Evolutionary conservation across 2,797 vertebrate genomes (phyloP), one percentile per base, ranked within the genome.

Genomic region (Calcarius lapponicus): DNA sequence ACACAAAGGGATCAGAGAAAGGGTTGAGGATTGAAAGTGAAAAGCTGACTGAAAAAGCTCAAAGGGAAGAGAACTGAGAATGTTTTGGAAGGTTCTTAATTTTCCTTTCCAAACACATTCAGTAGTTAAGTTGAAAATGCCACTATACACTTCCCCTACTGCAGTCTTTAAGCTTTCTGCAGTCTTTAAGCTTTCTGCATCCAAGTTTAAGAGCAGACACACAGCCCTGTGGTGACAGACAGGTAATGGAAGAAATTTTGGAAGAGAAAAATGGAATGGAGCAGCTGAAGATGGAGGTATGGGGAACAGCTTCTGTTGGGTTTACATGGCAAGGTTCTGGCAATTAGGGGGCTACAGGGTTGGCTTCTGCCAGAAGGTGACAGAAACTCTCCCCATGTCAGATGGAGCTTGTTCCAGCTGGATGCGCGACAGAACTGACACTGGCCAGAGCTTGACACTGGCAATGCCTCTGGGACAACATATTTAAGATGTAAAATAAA

Each of bases 351-450:
- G 15, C 18, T 58, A 17, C 11, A 45, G 14, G 16, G 11, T 2
- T 58, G 32, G 11, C 11, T 86, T 89, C 28, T 43, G 15, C 51
- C 38, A 64, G 65, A 51, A 92, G 45, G 17, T 1, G 1, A 57
- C 36, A 48, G 65, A 78, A 58, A 21, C 9, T 75, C 9, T 58
- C 57, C 5, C 32, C 16, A 4, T 11, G 13, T 50, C 4, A 0
- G 2, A 24, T 4, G 6, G 28, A 54, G 13, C 7, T 53, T 28
- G 5, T 25, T 75, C 22, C 62, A 69, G 18, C 8, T 67, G 54
- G 26, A 34, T 85, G 28, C 19, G 45, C 45, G 43, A 38, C 0
- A 1, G 24, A 40, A 9, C 5, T 2, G 0, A 21, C 1, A 0
- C 42, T 87, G 50, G 25, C 40, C 45, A 51, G 57, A 28, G 17